Evolutionary conservation across 2,113 vertebrate species (phyloP).

Genomic region (Ptychochromis oligacanthus): DNA sequence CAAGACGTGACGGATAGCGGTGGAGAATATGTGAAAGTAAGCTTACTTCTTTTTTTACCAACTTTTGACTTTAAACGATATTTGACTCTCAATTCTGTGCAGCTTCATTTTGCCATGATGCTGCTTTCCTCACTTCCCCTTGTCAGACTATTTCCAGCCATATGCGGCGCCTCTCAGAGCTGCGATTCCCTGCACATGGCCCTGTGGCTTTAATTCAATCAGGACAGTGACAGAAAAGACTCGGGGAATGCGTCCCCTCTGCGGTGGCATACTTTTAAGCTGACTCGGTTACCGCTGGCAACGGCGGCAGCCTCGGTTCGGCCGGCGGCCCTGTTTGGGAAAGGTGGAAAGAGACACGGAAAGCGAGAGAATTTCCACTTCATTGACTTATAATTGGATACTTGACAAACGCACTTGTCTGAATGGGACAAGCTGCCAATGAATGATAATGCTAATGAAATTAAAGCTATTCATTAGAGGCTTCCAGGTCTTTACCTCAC

Average conservation of each 20-base stretch:
- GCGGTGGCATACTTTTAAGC: conserved; percentile 37
- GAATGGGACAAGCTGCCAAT: conserved; percentile 36
- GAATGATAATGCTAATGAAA: conserved; percentile 55
- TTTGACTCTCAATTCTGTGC: too few relatives aligned
- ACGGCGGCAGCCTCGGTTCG: conserved; percentile 21
- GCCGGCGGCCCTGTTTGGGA: conserved; percentile 31
- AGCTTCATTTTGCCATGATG: not conserved
- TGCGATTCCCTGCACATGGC: conserved; percentile 12
- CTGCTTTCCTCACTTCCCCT: not conserved
- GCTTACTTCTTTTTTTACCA: not conserved
- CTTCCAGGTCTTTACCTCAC: conserved; percentile 17
- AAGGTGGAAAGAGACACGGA: accelerated
- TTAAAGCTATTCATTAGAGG: conserved; percentile 39
- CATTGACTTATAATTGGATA: conserved; percentile 43
- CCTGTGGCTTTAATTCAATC: conserved; percentile 54
- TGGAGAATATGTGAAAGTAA: conserved; percentile 81
- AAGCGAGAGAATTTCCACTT: conserved; percentile 33
- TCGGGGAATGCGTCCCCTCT: conserved; percentile 10
- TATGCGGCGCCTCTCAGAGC: not conserved
- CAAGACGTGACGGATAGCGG: conserved; percentile 39
- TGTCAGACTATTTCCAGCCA: not conserved
- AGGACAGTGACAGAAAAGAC: conserved; percentile 45
- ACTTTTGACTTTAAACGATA: not conserved
- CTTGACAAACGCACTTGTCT: conserved; percentile 45
- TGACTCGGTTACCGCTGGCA: conserved; percentile 59